Evolutionary conservation across 2,113 vertebrate species (phyloP).

Genomic region (Dicrurus megarhynchus): DNA sequence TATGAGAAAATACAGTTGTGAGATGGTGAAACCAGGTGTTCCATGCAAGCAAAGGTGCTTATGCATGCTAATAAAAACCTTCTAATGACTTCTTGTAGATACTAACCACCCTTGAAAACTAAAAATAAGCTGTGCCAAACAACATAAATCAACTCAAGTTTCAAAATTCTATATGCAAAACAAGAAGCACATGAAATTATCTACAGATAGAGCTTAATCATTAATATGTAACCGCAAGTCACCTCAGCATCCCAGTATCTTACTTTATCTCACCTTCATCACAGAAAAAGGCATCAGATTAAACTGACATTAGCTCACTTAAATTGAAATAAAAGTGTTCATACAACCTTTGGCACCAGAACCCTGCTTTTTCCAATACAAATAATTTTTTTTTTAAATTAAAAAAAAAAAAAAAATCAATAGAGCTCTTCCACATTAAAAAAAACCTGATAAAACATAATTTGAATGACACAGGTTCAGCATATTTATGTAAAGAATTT

Average conservation of each 20-base stretch:
- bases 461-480: not conserved
- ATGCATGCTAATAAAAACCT: not conserved
- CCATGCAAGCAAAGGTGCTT: not conserved
- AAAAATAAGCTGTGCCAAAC: not conserved
- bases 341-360: not conserved
- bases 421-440: not conserved
- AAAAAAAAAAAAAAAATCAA: not conserved
- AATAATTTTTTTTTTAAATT: rapidly evolving
- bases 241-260: not conserved
- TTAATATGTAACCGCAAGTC: not conserved
- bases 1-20: not conserved
- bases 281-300: not conserved
- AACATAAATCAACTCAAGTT: not conserved
- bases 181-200: not conserved
- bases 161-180: not conserved
- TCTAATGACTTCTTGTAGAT: not conserved
- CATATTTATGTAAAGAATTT: not conserved
- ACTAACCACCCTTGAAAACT: not conserved
- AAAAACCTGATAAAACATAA: not conserved
- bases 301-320: not conserved
- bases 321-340: not conserved
- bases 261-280: not conserved
- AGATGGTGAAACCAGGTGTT: not conserved
- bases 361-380: not conserved
- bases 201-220: not conserved